Evolutionary conservation across 1,140 invertebrate genomes (phyloP), one percentile per base, ranked within the genome.

Genomic region (Bombus pascuorum): DNA sequence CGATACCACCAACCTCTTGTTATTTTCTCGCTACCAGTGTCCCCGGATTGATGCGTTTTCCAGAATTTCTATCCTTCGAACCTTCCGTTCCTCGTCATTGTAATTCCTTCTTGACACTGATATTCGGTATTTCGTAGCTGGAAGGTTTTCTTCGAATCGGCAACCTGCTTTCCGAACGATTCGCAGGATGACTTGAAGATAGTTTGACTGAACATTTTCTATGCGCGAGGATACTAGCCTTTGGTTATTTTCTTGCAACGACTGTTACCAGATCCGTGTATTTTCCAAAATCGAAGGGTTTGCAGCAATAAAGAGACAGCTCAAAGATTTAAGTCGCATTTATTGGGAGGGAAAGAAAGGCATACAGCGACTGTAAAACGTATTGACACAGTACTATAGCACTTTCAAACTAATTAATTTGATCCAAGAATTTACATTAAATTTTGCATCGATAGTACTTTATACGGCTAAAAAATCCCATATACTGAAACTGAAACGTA

Each of bases 21-120:
- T 87, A 89, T 87, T 89, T 90, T 83, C 86, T 92, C 85, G 82
- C 85, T 90, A 92, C 90, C 93, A 91, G 93, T 92, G 93, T 78
- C 66, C 76, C 71, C 81, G 42, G 57, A 13, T 73, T 12, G 80
- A 65, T 68, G 42, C 44, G 65, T 42, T 73, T 81, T 83, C 79
- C 47, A 62, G 79, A 71, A 65, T 65, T 34, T 15, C 47, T 53
- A 53, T 22, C 53, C 22, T 42, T 28, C 32, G 0, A 59, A 25
- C 42, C 32, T n/a, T 71, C 70, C 59, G 65, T 1, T 32, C 28
- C 32, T 3, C n/a, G 22, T 65, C 62, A 6, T 12, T 13, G 62
- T 65, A 32, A 65, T 32, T n/a, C 62, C 13, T 32, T 32, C 4
- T 15, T 1, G 62, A 13, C n/a, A 13, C 47, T 22, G 47, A 53